Base-by-base conservation (phyloP, 2,797 vertebrate species). In the Mastacembelus armatus region DNA sequence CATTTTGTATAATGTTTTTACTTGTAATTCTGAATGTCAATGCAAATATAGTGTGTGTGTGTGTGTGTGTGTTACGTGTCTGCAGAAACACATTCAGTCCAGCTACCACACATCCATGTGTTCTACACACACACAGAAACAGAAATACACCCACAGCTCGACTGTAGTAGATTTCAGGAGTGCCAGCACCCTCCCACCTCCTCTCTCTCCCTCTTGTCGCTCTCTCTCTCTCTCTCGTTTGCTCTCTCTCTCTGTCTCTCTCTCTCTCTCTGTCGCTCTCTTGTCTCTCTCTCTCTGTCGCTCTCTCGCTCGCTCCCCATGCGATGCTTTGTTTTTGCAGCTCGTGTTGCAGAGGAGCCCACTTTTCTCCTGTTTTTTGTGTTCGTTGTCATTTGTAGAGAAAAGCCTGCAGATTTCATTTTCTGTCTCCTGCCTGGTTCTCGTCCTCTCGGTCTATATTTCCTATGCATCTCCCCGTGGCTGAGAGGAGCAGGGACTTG, bases 81-180 rank as follows among this genome's bases (percentile, higher is more conserved):
- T n/a, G n/a, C n/a, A n/a, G n/a, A n/a, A n/a, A n/a, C n/a, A n/a
- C n/a, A n/a, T n/a, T n/a, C n/a, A n/a, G n/a, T n/a, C n/a, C n/a
- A n/a, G n/a, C n/a, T n/a, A n/a, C n/a, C n/a, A n/a, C n/a, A n/a
- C n/a, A n/a, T n/a, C n/a, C n/a, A n/a, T n/a, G n/a, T n/a, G n/a
- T n/a, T n/a, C n/a, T n/a, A n/a, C n/a, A 56, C 74, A 68, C 47
- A 55, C 70, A 47, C 18, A 5, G 40, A 48, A 83, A 73, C 72
- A 74, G 71, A 78, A 68, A 80, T 67, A 84, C 80, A 84, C 78
- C 57, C 83, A 80, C 85, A 66, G 74, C 73, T 81, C 76, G 45
- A 74, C 72, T 73, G 77, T 84, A 83, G 87, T 85, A 88, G 77
- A 70, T 80, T 85, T 77, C 72, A 74, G 60, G 63, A 79, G 77